phyloP scores from a whole-genome alignment of 1,140 invertebrate genomes.

The Nephila pilipes region DNA sequence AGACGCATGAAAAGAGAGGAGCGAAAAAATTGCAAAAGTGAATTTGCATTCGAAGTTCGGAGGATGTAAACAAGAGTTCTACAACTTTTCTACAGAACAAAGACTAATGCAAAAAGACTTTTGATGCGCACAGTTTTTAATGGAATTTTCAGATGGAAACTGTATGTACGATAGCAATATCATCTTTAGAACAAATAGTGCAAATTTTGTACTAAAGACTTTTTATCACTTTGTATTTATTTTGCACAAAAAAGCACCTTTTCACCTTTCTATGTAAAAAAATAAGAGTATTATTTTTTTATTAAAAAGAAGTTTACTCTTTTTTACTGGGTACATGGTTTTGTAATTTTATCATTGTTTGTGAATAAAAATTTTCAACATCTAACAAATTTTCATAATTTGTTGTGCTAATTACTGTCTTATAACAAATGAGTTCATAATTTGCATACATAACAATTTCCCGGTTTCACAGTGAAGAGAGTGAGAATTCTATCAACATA shows the following conservation, averaged over 20 bases:
- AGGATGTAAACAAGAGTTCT: no score
- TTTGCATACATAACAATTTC: no score
- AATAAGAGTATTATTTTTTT: background rate
- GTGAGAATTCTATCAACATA: background rate
- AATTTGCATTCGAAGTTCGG: no score
- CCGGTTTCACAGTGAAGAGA: no score
- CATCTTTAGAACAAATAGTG: background rate
- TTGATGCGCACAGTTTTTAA: background rate
- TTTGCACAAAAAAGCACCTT: background rate
- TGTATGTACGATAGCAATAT: background rate
- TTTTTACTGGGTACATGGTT: background rate
- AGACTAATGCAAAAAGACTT: background rate
- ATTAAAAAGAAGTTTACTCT: background rate
- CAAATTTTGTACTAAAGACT: background rate
- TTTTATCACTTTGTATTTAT: constrained; percentile 32
- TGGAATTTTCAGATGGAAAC: background rate
- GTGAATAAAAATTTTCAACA: background rate
- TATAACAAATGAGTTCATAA: no score
- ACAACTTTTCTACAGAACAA: no score
- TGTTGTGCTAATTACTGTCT: no score
- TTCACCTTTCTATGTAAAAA: background rate
- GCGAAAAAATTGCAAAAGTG: no score
- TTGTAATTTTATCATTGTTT: background rate
- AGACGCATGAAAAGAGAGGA: no score
- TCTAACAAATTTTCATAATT: no score